Conservation (phyloP, 2,113 vertebrate genomes). For the Sceloporus tristichus region DNA sequence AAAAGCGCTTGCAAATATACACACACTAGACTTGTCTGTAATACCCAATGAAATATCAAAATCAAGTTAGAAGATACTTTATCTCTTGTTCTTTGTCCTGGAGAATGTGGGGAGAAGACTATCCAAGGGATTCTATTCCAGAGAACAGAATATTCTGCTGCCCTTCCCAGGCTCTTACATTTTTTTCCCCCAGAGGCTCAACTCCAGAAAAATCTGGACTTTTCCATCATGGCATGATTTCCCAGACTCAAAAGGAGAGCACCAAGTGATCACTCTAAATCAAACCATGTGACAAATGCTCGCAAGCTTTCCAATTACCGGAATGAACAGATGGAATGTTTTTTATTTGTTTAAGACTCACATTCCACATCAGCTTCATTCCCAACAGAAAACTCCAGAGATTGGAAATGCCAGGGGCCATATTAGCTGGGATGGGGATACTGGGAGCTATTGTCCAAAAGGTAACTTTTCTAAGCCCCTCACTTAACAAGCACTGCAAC, state of each 20-base stretch:
- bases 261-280: neutral
- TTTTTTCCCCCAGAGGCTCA: neutral
- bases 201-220: neutral
- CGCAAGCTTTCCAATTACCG: neutral
- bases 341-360: neutral
- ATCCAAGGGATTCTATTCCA: neutral
- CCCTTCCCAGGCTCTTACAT: neutral
- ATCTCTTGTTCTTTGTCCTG: neutral
- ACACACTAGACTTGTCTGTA: neutral
- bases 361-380: neutral
- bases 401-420: too few species aligned
- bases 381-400: too few species aligned
- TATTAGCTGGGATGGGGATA: too few species aligned
- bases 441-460: too few species aligned
- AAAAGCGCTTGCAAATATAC: neutral
- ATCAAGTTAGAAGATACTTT: neutral
- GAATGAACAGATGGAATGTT: neutral
- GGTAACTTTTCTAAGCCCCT: too few species aligned
- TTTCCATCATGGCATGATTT: neutral
- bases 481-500: neutral
- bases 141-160: neutral
- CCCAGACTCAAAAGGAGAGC: neutral
- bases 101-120: neutral
- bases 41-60: neutral
- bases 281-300: neutral